These are phyloP conservation scores for Calliphora vicina DNA, from an alignment of 1,140 invertebrate species.

Conservation along the genomic window DNA sequence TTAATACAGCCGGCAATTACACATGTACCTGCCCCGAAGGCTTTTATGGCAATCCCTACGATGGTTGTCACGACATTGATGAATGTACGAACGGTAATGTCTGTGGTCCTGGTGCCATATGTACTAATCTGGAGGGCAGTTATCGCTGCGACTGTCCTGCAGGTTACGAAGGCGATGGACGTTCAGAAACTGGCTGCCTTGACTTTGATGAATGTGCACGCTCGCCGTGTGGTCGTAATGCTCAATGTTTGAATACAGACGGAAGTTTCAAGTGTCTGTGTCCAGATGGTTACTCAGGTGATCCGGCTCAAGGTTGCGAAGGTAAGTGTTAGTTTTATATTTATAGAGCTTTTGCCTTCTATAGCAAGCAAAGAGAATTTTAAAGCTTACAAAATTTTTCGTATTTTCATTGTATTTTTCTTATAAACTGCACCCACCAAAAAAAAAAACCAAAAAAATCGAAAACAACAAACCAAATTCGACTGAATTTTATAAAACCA, in stretches of 20 bases:
- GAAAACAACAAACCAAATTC: background rate
- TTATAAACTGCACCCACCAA: background rate
- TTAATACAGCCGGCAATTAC: slow-evolving; percentile 87
- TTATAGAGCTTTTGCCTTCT: background rate
- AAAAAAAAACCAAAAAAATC: slow-evolving; percentile 1
- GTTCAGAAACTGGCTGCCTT: slow-evolving; percentile 70
- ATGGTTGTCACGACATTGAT: slow-evolving; percentile 83
- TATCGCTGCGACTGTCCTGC: slow-evolving; percentile 83
- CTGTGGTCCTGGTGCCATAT: slow-evolving; percentile 81
- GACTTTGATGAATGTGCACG: slow-evolving; percentile 77
- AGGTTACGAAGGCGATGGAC: slow-evolving; percentile 79
- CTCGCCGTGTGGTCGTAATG: slow-evolving; percentile 75
- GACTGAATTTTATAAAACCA: background rate
- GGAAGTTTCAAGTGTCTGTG: slow-evolving; percentile 79
- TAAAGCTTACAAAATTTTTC: background rate
- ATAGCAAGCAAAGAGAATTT: background rate
- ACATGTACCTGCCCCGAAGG: slow-evolving; percentile 85
- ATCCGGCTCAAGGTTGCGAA: slow-evolving; percentile 74
- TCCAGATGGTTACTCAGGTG: slow-evolving; percentile 78
- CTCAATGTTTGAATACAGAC: slow-evolving; percentile 76
- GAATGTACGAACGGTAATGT: slow-evolving; percentile 78
- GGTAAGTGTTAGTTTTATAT: slow-evolving; percentile 66
- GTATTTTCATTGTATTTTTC: slow-evolving; percentile 26
- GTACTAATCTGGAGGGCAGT: slow-evolving; percentile 80
- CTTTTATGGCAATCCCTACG: slow-evolving; percentile 86